Conservation (phyloP, 2,888 invertebrate genomes). For the Hipparchia sbordonii region DNA sequence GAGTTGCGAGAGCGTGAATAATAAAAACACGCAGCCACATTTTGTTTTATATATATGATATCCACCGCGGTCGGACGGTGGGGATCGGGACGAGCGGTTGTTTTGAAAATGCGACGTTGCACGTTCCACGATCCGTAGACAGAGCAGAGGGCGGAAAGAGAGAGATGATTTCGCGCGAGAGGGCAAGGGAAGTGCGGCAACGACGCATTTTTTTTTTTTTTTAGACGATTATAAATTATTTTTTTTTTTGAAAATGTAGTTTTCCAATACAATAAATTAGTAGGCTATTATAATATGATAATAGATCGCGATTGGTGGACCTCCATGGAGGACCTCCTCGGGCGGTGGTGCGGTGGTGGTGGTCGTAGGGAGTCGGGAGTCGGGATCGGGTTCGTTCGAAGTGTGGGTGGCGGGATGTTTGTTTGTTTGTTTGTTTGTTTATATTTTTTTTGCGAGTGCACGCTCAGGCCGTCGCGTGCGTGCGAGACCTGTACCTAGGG, state of each 20-base stretch:
- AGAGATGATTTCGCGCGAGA: not conserved
- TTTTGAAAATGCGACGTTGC: constrained; percentile 4
- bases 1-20: not conserved
- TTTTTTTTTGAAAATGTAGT: too few species aligned
- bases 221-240: too few species aligned
- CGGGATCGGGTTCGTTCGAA: constrained; percentile 2
- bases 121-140: not conserved
- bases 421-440: too few species aligned
- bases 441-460: too few species aligned
- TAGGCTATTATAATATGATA: not conserved
- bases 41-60: not conserved
- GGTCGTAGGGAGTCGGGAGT: constrained; percentile 23
- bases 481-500: too few species aligned
- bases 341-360: too few species aligned
- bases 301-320: not conserved
- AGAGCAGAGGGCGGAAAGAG: not conserved
- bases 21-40: constrained; percentile 16
- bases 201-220: not conserved
- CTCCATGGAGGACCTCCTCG: not conserved
- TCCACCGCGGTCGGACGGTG: not conserved
- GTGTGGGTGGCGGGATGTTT: too few species aligned
- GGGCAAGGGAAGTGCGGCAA: not conserved
- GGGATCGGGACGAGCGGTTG: not conserved
- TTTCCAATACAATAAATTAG: too few species aligned
- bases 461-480: too few species aligned